Evolutionary conservation across 2,113 vertebrate species (phyloP).

Genomic region (Neogobius melanostomus): DNA sequence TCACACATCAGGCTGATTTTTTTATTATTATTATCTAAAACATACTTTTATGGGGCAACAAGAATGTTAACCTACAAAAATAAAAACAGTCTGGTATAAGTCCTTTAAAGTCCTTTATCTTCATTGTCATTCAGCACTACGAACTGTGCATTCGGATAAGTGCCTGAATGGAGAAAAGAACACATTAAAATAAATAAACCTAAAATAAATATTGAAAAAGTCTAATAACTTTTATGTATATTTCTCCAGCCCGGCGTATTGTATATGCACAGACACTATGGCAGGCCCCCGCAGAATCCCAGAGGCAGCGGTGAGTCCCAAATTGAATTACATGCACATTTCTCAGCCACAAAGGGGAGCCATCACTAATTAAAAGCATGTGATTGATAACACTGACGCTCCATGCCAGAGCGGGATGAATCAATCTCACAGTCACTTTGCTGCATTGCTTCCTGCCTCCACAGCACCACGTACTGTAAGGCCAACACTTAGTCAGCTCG

Average conservation of each 20-base stretch:
- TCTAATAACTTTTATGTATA: neutral
- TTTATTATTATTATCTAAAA: too few relatives aligned
- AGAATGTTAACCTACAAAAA: too few relatives aligned
- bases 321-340: slow-evolving; percentile 83
- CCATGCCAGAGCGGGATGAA: slow-evolving; percentile 67
- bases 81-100: too few relatives aligned
- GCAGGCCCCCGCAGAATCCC: slow-evolving; percentile 64
- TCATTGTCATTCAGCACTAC: too few relatives aligned
- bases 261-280: slow-evolving; percentile 57
- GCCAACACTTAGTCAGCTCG: slow-evolving; percentile 61
- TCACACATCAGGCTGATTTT: too few relatives aligned
- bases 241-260: slow-evolving; percentile 35
- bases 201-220: too few relatives aligned
- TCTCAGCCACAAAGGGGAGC: slow-evolving; percentile 78
- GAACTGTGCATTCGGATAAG: too few relatives aligned
- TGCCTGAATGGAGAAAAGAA: too few relatives aligned
- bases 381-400: slow-evolving; percentile 78
- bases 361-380: slow-evolving; percentile 80
- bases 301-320: slow-evolving; percentile 68
- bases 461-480: slow-evolving; percentile 61
- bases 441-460: slow-evolving; percentile 69
- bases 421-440: slow-evolving; percentile 72
- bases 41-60: too few relatives aligned
- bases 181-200: too few relatives aligned
- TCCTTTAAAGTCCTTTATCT: too few relatives aligned